These are phyloP conservation scores for Omphaloscelis lunosa DNA, from an alignment of 2,888 invertebrate genomes.

Conservation along the genomic window DNA sequence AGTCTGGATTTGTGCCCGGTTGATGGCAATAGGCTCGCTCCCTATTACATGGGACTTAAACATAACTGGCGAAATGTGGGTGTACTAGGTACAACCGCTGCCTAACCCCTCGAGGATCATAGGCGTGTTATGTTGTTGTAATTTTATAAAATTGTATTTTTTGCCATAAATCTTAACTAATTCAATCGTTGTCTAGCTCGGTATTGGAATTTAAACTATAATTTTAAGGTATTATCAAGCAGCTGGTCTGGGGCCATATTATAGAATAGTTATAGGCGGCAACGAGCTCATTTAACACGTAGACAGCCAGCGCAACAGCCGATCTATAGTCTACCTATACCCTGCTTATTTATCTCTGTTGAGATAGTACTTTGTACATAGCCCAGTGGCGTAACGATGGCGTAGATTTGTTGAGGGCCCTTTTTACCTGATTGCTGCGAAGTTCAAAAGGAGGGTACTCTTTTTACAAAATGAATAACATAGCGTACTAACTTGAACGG, in stretches of 20 bases:
- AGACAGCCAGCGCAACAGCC: slow-evolving; percentile 13
- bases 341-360: slow-evolving; percentile 4
- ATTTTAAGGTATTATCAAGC: slow-evolving; percentile 25
- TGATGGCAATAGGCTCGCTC: background rate
- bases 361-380: slow-evolving; percentile 39
- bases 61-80: too few relatives aligned
- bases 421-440: background rate
- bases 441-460: background rate
- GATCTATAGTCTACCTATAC: background rate
- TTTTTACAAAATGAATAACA: background rate
- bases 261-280: slow-evolving; percentile 1
- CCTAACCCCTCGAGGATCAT: too few relatives aligned
- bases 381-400: background rate
- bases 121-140: background rate
- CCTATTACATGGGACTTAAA: background rate
- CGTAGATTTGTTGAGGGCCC: background rate
- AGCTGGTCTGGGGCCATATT: background rate
- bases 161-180: background rate
- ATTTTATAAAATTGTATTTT: background rate
- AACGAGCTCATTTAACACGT: slow-evolving; percentile 29
- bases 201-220: slow-evolving; percentile 1
- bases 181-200: background rate
- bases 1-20: background rate
- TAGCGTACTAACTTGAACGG: too few relatives aligned
- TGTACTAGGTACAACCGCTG: too few relatives aligned